These are phyloP conservation scores for Prionailurus viverrinus DNA, from an alignment of 2,113 vertebrate species.

Conservation along the genomic window DNA sequence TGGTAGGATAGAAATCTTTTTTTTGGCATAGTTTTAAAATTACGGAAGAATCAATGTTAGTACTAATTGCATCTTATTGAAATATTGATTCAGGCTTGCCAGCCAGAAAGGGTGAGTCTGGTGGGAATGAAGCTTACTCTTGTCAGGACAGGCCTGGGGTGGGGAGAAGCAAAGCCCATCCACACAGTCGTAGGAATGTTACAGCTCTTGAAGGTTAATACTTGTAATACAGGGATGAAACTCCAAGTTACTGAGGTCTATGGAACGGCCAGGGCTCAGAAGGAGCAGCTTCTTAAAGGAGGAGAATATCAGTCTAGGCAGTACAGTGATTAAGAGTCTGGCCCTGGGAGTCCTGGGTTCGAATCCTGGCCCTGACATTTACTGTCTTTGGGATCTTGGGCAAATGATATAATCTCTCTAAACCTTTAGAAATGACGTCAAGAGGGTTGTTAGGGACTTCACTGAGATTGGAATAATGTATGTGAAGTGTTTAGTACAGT, in stretches of 20 bases:
- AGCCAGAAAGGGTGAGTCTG: neutral
- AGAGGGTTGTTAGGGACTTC: neutral
- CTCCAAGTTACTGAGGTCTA: neutral
- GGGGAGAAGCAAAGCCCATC: neutral
- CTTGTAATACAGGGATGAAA: neutral
- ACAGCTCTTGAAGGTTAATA: neutral
- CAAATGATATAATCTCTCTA: neutral
- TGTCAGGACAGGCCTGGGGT: neutral
- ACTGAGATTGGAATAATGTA: neutral
- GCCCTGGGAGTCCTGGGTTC: neutral
- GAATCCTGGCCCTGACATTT: neutral
- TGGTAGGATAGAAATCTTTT: slow-evolving; percentile 35
- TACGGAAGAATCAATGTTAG: neutral
- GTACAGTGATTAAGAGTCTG: neutral
- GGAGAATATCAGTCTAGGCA: neutral
- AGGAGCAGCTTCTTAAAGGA: slow-evolving; percentile 38
- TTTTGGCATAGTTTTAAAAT: neutral
- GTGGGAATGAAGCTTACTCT: neutral
- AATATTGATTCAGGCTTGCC: neutral
- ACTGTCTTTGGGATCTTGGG: neutral
- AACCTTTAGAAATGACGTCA: slow-evolving; percentile 13
- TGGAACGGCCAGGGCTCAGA: neutral
- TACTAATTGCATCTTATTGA: neutral
- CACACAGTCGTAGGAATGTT: neutral
- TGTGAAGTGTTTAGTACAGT: neutral